Evolutionary conservation across 2,888 invertebrate species (phyloP), one percentile per base, ranked within the genome.

Genomic region (Leucoma salicis): DNA sequence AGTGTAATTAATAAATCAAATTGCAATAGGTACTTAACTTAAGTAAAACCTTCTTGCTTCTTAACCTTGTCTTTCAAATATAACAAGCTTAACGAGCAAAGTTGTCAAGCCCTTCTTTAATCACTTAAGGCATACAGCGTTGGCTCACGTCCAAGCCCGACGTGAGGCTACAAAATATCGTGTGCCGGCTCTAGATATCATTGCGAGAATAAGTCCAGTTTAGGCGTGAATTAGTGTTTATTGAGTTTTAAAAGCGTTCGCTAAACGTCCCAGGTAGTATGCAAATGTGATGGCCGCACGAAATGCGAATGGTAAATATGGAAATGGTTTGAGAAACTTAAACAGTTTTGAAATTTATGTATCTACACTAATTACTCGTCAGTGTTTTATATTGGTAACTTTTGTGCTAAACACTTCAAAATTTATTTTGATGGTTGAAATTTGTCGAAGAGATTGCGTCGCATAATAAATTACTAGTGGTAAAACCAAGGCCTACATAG

Each of bases 101-200:
- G 37, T 53, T 47, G 39, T 52, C 46, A 58, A 54, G 57, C 45
- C 60, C 8, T 10, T 34, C 51, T 39, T 62, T 59, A 53, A 51
- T 66, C 41, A 62, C 68, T 72, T 70, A 31, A 8, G 39, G 70
- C 71, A 50, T 24, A 35, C 51, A 42, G 46, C 43, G 33, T 70
- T 73, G 76, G 74, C 74, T 59, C 44, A 14, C 42, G 42, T 70
- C 78, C 78, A 78, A 72, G 46, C 49, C 57, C 52, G 57, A 32
- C 64, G 64, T 57, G 59, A 56, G 53, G 59, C 62, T 60, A 74
- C 75, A 71, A 76, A 73, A 72, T 74, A 74, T 63, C 55, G 57
- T 57, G 56, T 57, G 63, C 66, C 65, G 57, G 66, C 66, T 66
- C 66, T 66, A 69, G 71, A 68, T 77, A 78, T 70, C 70, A 70